Evolutionary conservation across 2,888 invertebrate genomes (phyloP), one percentile per base, ranked within the genome.

Genomic region (Margaritifera margaritifera): DNA sequence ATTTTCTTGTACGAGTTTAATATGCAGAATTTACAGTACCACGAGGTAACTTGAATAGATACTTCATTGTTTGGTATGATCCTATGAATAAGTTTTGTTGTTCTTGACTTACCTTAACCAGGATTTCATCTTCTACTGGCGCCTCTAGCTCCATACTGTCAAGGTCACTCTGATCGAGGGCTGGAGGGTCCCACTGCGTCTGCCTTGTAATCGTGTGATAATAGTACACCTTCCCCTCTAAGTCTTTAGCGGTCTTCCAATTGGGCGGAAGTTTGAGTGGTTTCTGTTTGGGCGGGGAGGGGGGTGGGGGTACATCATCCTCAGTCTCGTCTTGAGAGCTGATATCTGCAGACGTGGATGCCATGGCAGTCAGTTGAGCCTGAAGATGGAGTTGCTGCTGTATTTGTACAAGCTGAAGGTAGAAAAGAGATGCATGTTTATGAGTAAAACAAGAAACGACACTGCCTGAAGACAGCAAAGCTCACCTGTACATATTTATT

Each of bases 171-270:
- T 77, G 72, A 42, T 89, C 88, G 81, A 86, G 83, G 27, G 74
- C 77, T 22, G 91, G 91, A 20, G 89, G 85, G 58, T 90, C 89
- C 91, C 91, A 91, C 77, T 90, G 90, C 4, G 90, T 90, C 80
- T 88, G 87, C 89, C 89, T 89, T 52, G 90, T 91, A 15, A 87
- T 80, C 18, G 87, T 85, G 89, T 98, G 96, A 90, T 97, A 99
- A 91, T 96, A 99, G 90, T 97, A 98, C 0, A 94, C 92, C 77
- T 96, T 93, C 0, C 97, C 97, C 66, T 94, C 94, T 4, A 92
- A 90, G 87, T 97, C 97, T 73, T 92, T 92, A 0, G 95, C 94
- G 82, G 93, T 94, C 84, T 95, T 95, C 98, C 98, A 99, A 86
- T 94, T 93, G 0, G 94, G 94, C 0, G 96, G 96, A 69, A 97